A percentile compares a stretch with the other conserved stretches of the same genome.
Conservation (phyloP, 2,797 vertebrate genomes). For the Ctenopoma kingsleyae region DNA sequence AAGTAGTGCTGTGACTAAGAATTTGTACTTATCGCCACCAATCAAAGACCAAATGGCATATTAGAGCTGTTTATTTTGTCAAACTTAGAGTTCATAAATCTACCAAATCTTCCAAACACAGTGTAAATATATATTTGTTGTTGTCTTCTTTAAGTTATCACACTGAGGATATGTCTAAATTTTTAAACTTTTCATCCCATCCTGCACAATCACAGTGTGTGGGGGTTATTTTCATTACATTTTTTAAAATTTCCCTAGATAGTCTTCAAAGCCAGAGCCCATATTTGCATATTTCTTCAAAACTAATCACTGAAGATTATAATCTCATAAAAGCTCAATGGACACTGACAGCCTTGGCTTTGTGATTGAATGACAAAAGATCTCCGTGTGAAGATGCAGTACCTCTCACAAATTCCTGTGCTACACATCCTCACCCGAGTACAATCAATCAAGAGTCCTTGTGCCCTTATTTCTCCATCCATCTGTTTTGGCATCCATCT, state of each 20-base stretch:
- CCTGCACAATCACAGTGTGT: not conserved
- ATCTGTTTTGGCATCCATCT: conserved; percentile 63
- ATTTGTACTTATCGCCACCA: too few species aligned
- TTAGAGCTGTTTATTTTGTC: not conserved
- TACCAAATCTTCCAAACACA: too few species aligned
- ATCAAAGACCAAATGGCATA: not conserved
- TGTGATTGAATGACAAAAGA: conserved; percentile 49
- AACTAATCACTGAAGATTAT: not conserved
- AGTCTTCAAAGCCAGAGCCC: not conserved
- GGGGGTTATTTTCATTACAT: too few species aligned
- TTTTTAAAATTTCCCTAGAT: not conserved
- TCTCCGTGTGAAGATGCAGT: conserved; percentile 19
- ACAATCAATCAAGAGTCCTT: conserved; percentile 66
- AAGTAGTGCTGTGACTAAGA: not conserved
- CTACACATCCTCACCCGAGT: conserved; percentile 20
- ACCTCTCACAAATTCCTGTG: conserved; percentile 22
- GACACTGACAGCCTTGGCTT: not conserved
- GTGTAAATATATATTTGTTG: too few species aligned
- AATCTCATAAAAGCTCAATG: too few species aligned
- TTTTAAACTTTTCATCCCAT: not conserved
- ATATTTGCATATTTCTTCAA: conserved; percentile 18
- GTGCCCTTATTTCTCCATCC: conserved; percentile 55
- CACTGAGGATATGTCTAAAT: too few species aligned
- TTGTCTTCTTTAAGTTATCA: too few species aligned
- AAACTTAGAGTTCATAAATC: not conserved